A percentile compares a stretch with the other conserved stretches of the same genome.
Evolutionary conservation across 1,140 invertebrate species (phyloP).

Genomic region (Neodiprion lecontei): DNA sequence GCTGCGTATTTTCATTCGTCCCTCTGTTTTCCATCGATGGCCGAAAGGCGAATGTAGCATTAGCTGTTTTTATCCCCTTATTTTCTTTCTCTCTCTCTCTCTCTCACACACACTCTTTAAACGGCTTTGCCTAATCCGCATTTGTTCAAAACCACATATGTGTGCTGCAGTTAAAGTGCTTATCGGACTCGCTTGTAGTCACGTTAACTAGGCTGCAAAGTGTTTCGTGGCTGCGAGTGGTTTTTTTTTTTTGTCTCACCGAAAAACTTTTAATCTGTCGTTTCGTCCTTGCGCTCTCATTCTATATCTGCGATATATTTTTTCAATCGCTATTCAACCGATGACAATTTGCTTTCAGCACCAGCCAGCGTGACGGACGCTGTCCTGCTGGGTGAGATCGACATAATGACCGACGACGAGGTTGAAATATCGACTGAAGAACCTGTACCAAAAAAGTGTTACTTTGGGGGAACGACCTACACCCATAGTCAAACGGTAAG

Average conservation of each 20-base stretch:
- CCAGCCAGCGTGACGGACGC: neutral
- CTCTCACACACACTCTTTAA: no score
- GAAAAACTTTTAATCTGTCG: no score
- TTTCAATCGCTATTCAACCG: no score
- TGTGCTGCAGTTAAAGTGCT: no score
- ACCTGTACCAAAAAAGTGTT: conserved; percentile 47
- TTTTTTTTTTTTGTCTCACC: no score
- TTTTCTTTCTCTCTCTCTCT: neutral
- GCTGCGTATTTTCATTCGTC: neutral
- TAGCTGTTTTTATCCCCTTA: neutral
- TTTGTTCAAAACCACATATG: neutral
- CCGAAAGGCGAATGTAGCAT: neutral
- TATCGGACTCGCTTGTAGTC: no score
- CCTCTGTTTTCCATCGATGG: neutral
- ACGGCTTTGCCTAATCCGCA: neutral
- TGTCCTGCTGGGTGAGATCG: conserved; percentile 48
- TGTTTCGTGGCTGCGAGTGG: no score
- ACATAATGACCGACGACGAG: conserved; percentile 40
- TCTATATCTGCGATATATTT: no score
- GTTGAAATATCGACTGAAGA: conserved; percentile 43
- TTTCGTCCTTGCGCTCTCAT: no score
- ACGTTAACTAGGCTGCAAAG: no score
- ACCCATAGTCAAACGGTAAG: conserved; percentile 50
- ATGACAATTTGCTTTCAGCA: neutral
- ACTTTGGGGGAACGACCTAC: conserved; percentile 46